Evolutionary conservation across 2,797 vertebrate species (phyloP), one percentile per base, ranked within the genome.

Genomic region (Amblyopsis hoosieri): DNA sequence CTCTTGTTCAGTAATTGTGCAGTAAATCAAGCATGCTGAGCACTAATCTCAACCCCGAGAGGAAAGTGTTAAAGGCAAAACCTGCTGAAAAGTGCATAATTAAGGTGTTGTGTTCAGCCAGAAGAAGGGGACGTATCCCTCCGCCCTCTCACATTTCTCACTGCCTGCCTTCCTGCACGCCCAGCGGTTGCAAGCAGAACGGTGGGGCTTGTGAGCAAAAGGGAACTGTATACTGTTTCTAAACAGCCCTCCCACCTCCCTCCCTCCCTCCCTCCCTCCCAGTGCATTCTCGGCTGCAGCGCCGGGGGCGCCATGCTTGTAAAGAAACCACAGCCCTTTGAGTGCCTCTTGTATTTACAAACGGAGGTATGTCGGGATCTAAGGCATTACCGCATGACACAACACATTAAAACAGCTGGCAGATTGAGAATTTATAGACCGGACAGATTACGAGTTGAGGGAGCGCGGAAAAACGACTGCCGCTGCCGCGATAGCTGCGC

Each of bases 331-430:
- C 96, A 98, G 91, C 92, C 93, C 95, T 98, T 98, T 97, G 94
- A 97, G 95, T 94, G 93, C 92, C 93, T 94, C 93, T 87, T 97
- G 96, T 98, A 96, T 97, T 98, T 97, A 98, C 97, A 97, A 97
- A 98, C 94, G 78, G 92, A 97, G 95, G 94, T 95, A 95, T 96
- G 96, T 96, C 86, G 92, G 93, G 97, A 99, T 98, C 97, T 98
- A 97, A 98, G 95, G 94, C 93, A 96, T 96, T 96, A 95, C 96
- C 96, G 96, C 94, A 98, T 97, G 96, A 97, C 96, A 97, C 94
- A 95, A 97, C 95, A 92, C 95, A 97, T 97, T 96, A 98, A 37
- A 97, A 96, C 95, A 94, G 95, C 93, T 95, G 94, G 94, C 94
- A 91, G 94, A 93, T 92, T 92, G 94, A 95, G 93, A 88, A 97